Percentiles rank a stretch among this genome's conserved stretches.
Conservation (phyloP, 2,113 vertebrate species). For the Rhynchomys soricoides region DNA sequence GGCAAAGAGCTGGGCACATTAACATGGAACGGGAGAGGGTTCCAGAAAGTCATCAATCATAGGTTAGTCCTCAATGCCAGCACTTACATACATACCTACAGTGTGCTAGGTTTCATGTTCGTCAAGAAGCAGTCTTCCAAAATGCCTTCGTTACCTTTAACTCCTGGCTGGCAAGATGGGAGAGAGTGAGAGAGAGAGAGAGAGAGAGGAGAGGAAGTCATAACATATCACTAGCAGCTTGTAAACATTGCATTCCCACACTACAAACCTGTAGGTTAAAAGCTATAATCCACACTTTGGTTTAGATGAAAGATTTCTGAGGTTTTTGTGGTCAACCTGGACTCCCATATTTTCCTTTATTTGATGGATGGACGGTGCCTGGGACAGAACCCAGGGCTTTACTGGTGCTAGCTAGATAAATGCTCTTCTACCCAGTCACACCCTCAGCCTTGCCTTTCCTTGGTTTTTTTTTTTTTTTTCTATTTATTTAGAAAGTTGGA, state of each 20-base stretch:
- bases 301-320: neutral
- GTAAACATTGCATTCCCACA: neutral
- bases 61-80: neutral
- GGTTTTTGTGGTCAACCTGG: neutral
- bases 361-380: no score
- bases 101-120: neutral
- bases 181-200: neutral
- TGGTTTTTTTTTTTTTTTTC: neutral
- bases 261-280: slow-evolving; percentile 10
- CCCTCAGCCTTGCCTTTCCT: neutral
- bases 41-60: neutral
- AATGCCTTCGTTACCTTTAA: neutral
- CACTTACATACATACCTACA: neutral
- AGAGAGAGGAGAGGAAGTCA: neutral
- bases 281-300: slow-evolving; percentile 17
- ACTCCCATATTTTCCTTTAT: neutral
- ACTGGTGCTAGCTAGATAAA: neutral
- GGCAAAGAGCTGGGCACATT: neutral
- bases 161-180: slow-evolving; percentile 13
- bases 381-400: neutral
- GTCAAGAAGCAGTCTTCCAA: neutral
- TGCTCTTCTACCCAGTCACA: neutral
- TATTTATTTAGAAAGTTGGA: slow-evolving; percentile 36
- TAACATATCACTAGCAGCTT: neutral
- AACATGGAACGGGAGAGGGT: neutral